Evolutionary conservation across 1,140 invertebrate species (phyloP).

Genomic region (Polypedilum pembai): DNA sequence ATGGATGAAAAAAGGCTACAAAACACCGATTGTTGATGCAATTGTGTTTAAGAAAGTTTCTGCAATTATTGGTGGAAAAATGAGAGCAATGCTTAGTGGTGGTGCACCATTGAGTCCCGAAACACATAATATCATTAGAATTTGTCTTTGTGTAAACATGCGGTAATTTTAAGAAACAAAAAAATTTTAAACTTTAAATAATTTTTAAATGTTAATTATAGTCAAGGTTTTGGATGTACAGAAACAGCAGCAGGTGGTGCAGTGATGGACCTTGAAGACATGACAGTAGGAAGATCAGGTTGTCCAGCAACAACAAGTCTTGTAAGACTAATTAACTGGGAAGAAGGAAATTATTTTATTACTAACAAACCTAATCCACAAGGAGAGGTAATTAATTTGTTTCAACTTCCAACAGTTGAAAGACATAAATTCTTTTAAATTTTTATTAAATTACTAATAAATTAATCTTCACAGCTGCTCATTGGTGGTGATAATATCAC

Average conservation of each 20-base stretch:
- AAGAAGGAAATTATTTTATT: constrained; percentile 86
- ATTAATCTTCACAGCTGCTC: too few relatives aligned
- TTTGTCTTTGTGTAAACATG: constrained; percentile 68
- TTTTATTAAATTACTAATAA: too few relatives aligned
- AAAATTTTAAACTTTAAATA: too few relatives aligned
- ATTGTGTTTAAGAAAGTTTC: constrained; percentile 72
- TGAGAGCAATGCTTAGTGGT: constrained; percentile 81
- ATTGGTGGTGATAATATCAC: constrained; percentile 89
- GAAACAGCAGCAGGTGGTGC: constrained; percentile 92
- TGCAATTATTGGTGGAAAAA: constrained; percentile 74
- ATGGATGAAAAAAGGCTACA: constrained; percentile 76
- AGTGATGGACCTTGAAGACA: constrained; percentile 59
- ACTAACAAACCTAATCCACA: constrained; percentile 84
- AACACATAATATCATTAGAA: constrained; percentile 62
- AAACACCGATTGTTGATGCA: constrained; percentile 71
- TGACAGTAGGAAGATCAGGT: constrained; percentile 70
- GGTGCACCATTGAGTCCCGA: constrained; percentile 93
- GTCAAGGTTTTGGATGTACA: constrained; percentile 96
- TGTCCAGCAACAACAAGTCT: constrained; percentile 79
- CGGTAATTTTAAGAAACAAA: too few relatives aligned
- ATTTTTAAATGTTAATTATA: too few relatives aligned
- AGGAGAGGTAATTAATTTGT: too few relatives aligned
- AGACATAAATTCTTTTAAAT: too few relatives aligned
- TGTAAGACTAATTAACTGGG: constrained; percentile 86
- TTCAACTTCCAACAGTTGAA: too few relatives aligned